A percentile compares a stretch with the other conserved stretches of the same genome.
phyloP scores from a whole-genome alignment of 2,888 invertebrate genomes.

The Drosophila merina region DNA sequence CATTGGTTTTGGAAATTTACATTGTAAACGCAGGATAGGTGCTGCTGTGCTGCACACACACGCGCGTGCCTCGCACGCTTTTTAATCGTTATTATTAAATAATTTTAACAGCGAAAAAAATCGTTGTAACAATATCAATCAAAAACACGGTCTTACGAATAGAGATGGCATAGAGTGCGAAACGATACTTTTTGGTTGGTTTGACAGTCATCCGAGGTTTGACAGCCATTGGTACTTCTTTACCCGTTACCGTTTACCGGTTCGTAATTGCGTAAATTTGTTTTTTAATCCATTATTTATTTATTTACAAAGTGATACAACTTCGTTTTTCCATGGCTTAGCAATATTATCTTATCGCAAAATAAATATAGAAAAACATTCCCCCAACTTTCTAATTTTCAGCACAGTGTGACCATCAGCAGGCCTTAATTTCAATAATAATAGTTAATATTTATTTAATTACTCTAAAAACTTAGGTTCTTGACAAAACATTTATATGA shows the following conservation, averaged over 20 bases:
- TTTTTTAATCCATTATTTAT: background rate
- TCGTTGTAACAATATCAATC: slow-evolving; percentile 70
- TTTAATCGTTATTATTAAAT: slow-evolving; percentile 27
- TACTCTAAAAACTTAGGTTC: no score
- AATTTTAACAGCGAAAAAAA: slow-evolving; percentile 60
- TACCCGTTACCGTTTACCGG: no score
- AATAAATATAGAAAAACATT: background rate
- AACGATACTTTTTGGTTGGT: no score
- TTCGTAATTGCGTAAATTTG: no score
- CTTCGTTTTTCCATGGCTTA: background rate
- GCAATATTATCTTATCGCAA: background rate
- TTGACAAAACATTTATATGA: no score
- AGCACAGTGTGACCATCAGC: background rate
- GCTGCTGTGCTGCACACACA: slow-evolving; percentile 35
- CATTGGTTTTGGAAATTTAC: slow-evolving; percentile 50
- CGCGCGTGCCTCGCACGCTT: slow-evolving; percentile 54
- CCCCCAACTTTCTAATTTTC: background rate
- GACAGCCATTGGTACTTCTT: no score
- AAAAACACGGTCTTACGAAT: slow-evolving; percentile 58
- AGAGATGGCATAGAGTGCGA: slow-evolving; percentile 33
- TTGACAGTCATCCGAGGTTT: no score
- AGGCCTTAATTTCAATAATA: no score
- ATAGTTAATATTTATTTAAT: no score
- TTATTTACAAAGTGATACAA: background rate
- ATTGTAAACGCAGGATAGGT: slow-evolving; percentile 43